These are phyloP conservation scores for Marmota flaviventris DNA, from an alignment of 2,113 vertebrate genomes.

Conservation along the genomic window DNA sequence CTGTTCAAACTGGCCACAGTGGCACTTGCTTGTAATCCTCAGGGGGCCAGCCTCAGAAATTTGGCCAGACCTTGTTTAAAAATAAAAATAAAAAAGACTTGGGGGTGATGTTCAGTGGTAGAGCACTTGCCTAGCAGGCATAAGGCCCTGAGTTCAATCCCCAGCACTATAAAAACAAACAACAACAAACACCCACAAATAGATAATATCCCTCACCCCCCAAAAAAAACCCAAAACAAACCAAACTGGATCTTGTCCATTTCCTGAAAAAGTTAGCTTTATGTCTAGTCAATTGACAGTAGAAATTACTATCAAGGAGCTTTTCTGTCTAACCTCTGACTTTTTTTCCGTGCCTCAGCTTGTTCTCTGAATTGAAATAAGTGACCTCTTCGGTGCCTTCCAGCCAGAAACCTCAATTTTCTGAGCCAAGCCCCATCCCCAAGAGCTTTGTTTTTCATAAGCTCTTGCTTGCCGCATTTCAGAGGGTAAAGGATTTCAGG, in stretches of 20 bases:
- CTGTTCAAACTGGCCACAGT: too few relatives aligned
- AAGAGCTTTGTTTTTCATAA: constrained; percentile 47
- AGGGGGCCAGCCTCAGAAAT: too few relatives aligned
- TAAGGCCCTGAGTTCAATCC: too few relatives aligned
- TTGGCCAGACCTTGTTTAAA: too few relatives aligned
- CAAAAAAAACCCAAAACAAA: too few relatives aligned
- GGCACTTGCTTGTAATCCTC: too few relatives aligned
- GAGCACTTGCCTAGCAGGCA: too few relatives aligned
- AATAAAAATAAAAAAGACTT: too few relatives aligned
- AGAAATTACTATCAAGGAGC: constrained; percentile 47
- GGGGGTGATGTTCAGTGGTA: too few relatives aligned
- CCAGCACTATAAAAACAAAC: too few relatives aligned
- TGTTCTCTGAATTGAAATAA: constrained; percentile 1
- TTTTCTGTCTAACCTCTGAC: not conserved
- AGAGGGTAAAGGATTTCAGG: constrained; percentile 30
- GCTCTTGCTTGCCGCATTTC: constrained; percentile 41
- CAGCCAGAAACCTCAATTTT: not conserved
- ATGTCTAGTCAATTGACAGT: not conserved
- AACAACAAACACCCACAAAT: too few relatives aligned
- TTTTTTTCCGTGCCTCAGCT: not conserved
- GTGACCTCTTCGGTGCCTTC: not conserved
- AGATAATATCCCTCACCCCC: too few relatives aligned
- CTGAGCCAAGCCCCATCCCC: not conserved
- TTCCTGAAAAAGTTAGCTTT: constrained; percentile 38
- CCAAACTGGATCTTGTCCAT: not conserved